Percentiles rank a stretch among this genome's conserved stretches.
Conservation (phyloP, 2,797 vertebrate genomes). For the Pseudochromis fuscus region DNA sequence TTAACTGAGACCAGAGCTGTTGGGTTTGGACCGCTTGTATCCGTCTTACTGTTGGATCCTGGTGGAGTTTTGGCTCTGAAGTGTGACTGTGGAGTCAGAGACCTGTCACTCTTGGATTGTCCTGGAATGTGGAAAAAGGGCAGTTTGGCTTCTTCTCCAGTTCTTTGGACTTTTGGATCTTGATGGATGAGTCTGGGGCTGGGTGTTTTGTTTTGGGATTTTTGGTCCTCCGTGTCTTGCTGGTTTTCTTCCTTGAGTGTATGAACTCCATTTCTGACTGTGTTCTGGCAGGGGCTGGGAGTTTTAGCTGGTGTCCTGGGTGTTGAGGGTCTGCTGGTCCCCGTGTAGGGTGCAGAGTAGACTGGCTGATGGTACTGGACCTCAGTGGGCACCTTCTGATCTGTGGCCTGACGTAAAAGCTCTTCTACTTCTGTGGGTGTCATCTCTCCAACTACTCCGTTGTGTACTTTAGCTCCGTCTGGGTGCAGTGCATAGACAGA, state of each 20-base stretch:
- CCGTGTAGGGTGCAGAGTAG: constrained; percentile 87
- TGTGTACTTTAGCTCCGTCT: constrained; percentile 63
- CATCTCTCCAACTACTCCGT: constrained; percentile 82
- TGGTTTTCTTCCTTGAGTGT: constrained; percentile 18
- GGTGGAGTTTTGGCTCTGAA: constrained; percentile 21
- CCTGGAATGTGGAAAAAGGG: constrained; percentile 39
- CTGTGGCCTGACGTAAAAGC: constrained; percentile 90
- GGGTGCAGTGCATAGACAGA: constrained; percentile 89
- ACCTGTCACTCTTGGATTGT: constrained; percentile 14
- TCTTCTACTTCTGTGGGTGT: constrained; percentile 91
- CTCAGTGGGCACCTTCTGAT: constrained; percentile 85
- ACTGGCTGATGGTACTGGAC: constrained; percentile 94
- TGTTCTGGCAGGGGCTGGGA: constrained; percentile 62
- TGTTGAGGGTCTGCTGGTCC: constrained; percentile 80
- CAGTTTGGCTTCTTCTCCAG: constrained; percentile 24
- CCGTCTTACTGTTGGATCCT: not conserved
- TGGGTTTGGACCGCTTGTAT: constrained; percentile 40
- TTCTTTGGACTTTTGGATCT: constrained; percentile 21
- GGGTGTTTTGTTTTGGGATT: constrained; percentile 49
- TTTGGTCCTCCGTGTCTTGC: constrained; percentile 11
- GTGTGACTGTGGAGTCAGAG: constrained; percentile 3
- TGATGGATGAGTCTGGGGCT: constrained; percentile 50
- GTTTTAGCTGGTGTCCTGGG: constrained; percentile 73
- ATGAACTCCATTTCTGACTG: constrained; percentile 13
- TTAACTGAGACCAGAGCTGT: constrained; percentile 59